Conservation (phyloP, 2,888 invertebrate genomes). For the Acleris cristana region DNA sequence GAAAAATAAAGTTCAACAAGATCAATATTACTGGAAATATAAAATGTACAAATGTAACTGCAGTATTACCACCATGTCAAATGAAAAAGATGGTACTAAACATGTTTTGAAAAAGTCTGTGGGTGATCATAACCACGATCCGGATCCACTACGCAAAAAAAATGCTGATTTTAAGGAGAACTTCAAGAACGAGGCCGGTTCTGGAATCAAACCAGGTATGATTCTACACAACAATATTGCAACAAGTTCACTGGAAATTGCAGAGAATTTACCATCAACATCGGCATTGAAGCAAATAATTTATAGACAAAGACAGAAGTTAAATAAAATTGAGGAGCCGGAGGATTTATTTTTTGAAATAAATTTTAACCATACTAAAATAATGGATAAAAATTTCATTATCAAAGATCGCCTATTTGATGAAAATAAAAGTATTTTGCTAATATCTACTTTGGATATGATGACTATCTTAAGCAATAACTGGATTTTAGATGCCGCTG, state of each 20-base stretch:
- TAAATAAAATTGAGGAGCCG: not conserved
- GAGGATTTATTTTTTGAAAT: conserved; percentile 3
- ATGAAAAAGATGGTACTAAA: not conserved
- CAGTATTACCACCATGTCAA: not conserved
- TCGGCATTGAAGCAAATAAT: not conserved
- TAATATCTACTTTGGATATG: conserved; percentile 1
- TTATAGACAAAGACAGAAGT: conserved; percentile 1
- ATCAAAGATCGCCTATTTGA: not conserved
- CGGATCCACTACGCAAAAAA: conserved; percentile 1
- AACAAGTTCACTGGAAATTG: too few relatives aligned
- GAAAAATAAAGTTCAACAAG: too few relatives aligned
- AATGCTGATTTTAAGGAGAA: not conserved
- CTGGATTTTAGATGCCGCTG: conserved; percentile 19
- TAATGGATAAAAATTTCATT: not conserved
- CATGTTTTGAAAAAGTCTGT: conserved; percentile 21
- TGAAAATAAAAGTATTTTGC: not conserved
- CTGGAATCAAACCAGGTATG: too few relatives aligned
- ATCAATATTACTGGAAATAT: too few relatives aligned
- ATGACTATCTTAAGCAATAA: conserved; percentile 17
- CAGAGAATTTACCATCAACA: too few relatives aligned
- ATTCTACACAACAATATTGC: too few relatives aligned
- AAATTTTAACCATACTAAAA: not conserved
- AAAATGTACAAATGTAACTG: not conserved
- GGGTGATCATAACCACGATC: conserved; percentile 23
- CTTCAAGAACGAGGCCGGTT: not conserved